These are phyloP conservation scores for Lycaena phlaeas DNA, from an alignment of 2,888 invertebrate species.

Conservation along the genomic window DNA sequence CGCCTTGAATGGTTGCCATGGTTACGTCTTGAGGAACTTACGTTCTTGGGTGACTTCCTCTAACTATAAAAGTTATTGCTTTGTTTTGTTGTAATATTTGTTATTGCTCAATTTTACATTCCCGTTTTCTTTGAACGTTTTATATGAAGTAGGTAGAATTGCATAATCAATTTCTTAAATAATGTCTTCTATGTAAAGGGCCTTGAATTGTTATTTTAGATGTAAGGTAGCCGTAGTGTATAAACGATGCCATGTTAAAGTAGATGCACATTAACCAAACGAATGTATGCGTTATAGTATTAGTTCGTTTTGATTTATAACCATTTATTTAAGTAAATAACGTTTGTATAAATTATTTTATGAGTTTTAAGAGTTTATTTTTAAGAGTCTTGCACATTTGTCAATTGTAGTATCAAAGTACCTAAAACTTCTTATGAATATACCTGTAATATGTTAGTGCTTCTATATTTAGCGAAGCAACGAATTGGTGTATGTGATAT, in stretches of 20 bases:
- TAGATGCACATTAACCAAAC: conserved; percentile 34
- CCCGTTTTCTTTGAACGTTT: background rate
- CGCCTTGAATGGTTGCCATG: no score
- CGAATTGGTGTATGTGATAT: conserved; percentile 29
- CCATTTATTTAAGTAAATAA: conserved; percentile 19
- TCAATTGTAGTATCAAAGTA: conserved; percentile 28
- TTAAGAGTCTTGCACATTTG: conserved; percentile 22
- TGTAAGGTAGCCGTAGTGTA: conserved; percentile 26
- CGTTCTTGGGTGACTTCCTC: no score
- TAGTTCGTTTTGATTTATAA: conserved; percentile 43
- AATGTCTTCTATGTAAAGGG: conserved; percentile 34
- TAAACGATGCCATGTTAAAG: conserved; percentile 51
- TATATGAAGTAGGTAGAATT: conserved; percentile 7
- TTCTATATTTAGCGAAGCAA: conserved; percentile 24
- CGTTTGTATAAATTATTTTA: conserved; percentile 18
- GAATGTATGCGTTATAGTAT: conserved; percentile 68
- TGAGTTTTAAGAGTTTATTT: conserved; percentile 7
- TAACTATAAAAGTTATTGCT: background rate
- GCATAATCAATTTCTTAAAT: conserved; percentile 11
- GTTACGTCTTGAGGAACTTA: no score
- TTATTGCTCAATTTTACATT: conserved; percentile 7
- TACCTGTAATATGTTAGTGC: conserved; percentile 19
- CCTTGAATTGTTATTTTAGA: conserved; percentile 44
- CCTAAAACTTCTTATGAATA: conserved; percentile 27
- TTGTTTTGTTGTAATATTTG: background rate